Conservation (phyloP, 2,888 invertebrate genomes). For the Gari tellinella region DNA sequence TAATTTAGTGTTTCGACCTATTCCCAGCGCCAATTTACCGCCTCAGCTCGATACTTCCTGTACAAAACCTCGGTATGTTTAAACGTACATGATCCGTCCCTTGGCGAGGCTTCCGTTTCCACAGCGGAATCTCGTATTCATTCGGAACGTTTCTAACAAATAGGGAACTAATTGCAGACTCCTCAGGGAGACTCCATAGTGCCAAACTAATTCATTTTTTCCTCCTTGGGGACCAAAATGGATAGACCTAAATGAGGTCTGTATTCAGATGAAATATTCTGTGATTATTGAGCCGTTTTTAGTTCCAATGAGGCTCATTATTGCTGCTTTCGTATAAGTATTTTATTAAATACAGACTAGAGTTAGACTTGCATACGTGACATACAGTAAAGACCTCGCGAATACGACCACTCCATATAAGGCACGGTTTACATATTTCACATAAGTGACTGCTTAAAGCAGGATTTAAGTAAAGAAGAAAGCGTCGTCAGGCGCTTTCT, state of each 20-base stretch:
- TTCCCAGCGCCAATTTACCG: too few species aligned
- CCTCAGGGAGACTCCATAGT: slow-evolving; percentile 52
- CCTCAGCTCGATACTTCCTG: too few species aligned
- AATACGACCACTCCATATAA: too few species aligned
- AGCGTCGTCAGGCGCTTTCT: too few species aligned
- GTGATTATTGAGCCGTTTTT: slow-evolving; percentile 58
- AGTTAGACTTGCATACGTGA: too few species aligned
- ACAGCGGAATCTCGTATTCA: slow-evolving; percentile 56
- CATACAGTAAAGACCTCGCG: background rate
- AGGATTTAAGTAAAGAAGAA: too few species aligned
- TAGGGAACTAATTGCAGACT: slow-evolving; percentile 61
- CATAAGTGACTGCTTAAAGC: too few species aligned
- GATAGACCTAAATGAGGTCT: slow-evolving; percentile 61
- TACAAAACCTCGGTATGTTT: background rate
- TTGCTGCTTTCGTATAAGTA: slow-evolving; percentile 41
- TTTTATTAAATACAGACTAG: slow-evolving; percentile 28
- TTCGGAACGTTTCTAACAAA: slow-evolving; percentile 51
- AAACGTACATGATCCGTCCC: slow-evolving; percentile 38
- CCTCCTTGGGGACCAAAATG: slow-evolving; percentile 44
- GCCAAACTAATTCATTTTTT: slow-evolving; percentile 61
- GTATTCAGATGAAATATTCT: slow-evolving; percentile 66
- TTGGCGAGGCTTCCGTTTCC: slow-evolving; percentile 25
- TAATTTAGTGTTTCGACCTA: too few species aligned
- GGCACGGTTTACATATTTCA: too few species aligned
- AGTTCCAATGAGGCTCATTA: slow-evolving; percentile 50